These are phyloP conservation scores for Maconellicoccus hirsutus DNA, from an alignment of 1,140 invertebrate species.

Conservation along the genomic window DNA sequence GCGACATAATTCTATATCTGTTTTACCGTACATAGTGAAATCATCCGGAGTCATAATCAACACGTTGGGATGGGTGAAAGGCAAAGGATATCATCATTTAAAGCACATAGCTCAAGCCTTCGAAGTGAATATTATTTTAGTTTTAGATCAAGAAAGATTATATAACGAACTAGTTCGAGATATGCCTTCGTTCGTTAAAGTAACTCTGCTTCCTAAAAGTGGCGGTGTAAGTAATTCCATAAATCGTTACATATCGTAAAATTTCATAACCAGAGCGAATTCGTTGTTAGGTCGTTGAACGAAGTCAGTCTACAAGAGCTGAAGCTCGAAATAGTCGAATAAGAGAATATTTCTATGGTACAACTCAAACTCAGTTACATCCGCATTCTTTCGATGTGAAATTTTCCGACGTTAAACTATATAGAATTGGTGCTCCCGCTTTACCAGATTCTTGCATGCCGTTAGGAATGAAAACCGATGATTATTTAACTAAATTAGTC, in stretches of 20 bases:
- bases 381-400: slow-evolving; percentile 85
- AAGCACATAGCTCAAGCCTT: slow-evolving; percentile 83
- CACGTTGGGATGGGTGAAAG: slow-evolving; percentile 95
- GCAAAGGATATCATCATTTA: slow-evolving; percentile 68
- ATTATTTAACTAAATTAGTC: slow-evolving; percentile 85
- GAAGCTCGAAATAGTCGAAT: slow-evolving; percentile 71
- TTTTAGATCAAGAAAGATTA: slow-evolving; percentile 90
- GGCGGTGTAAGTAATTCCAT: slow-evolving; percentile 62
- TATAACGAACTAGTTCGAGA: slow-evolving; percentile 90
- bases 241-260: slow-evolving; percentile 5
- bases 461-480: slow-evolving; percentile 84
- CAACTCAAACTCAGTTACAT: slow-evolving; percentile 60
- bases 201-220: slow-evolving; percentile 89
- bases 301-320: slow-evolving; percentile 53
- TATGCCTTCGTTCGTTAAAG: slow-evolving; percentile 84
- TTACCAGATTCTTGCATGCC: slow-evolving; percentile 91
- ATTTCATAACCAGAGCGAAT: slow-evolving; percentile 1
- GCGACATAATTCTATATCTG: slow-evolving; percentile 23
- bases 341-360: slow-evolving; percentile 92
- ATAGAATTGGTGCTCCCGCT: slow-evolving; percentile 86
- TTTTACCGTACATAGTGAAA: slow-evolving; percentile 52
- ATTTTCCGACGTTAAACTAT: slow-evolving; percentile 77
- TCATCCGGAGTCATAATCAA: slow-evolving; percentile 94
- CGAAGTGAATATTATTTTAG: slow-evolving; percentile 89
- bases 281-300: slow-evolving; percentile 62